phyloP scores from a whole-genome alignment of 35 echinoderm and acorn worm species.

The Ophiothrix spiculata region DNA sequence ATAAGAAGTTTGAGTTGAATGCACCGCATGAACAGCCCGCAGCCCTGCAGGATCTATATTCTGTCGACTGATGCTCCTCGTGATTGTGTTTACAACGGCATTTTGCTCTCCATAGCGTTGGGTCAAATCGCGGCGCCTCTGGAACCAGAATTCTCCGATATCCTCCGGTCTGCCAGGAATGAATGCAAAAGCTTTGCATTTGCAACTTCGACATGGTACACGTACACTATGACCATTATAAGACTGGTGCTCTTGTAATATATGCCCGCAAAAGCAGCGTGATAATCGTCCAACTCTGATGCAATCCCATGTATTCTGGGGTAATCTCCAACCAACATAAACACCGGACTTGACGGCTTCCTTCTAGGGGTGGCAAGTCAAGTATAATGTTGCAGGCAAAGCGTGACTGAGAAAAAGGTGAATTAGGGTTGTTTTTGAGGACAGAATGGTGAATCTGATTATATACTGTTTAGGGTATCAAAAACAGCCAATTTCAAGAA shows the following conservation, averaged over 20 bases:
- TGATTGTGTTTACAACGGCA: slow-evolving; percentile 98
- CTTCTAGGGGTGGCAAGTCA: too few species aligned
- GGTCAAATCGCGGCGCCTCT: slow-evolving; percentile 92
- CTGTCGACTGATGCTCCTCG: slow-evolving; percentile 77
- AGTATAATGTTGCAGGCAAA: too few species aligned
- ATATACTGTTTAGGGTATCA: too few species aligned
- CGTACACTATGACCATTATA: slow-evolving; percentile 84
- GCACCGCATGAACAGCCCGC: slow-evolving; percentile 73
- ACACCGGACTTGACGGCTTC: slow-evolving; percentile 87
- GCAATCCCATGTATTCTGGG: slow-evolving; percentile 90
- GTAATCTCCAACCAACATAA: slow-evolving; percentile 91
- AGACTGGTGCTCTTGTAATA: slow-evolving; percentile 79
- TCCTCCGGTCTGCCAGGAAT: slow-evolving; percentile 94
- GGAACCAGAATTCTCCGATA: slow-evolving; percentile 98
- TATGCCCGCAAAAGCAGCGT: slow-evolving; percentile 95
- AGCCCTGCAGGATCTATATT: slow-evolving; percentile 65
- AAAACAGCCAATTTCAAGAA: too few species aligned
- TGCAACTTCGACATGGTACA: slow-evolving; percentile 77
- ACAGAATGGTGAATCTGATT: too few species aligned
- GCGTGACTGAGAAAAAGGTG: too few species aligned
- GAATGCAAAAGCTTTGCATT: slow-evolving; percentile 87
- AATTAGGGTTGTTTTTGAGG: too few species aligned
- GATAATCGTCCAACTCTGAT: slow-evolving; percentile 83
- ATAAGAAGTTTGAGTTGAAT: slow-evolving; percentile 91
- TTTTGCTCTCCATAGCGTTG: slow-evolving; percentile 87